Percentiles rank a stretch among this genome's conserved stretches.
Conservation (phyloP, 35 echinoderm and acorn worm species). For the Lytechinus variegatus region DNA sequence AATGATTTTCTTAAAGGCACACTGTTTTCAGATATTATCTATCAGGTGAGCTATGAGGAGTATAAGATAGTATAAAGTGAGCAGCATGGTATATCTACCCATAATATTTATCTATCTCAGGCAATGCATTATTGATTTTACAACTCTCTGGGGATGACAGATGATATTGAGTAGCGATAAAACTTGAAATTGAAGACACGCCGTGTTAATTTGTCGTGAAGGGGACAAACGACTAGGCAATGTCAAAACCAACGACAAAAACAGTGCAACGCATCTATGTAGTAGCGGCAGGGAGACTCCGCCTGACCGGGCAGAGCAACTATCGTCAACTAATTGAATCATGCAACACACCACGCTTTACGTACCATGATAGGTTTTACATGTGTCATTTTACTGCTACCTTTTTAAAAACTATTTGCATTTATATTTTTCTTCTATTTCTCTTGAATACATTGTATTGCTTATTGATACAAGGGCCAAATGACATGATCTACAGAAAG, state of each 20-base stretch:
- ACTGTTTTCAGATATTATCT: not conserved
- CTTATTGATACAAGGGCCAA: not conserved
- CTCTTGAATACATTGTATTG: not conserved
- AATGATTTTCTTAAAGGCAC: not conserved
- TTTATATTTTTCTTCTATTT: not conserved
- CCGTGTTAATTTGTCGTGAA: conserved; percentile 43
- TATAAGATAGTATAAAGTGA: not conserved
- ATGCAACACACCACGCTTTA: conserved; percentile 48
- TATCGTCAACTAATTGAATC: conserved; percentile 40
- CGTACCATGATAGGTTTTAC: conserved; percentile 23
- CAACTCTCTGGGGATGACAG: not conserved
- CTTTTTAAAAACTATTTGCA: not conserved
- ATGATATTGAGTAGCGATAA: conserved; percentile 38
- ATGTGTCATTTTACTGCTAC: not conserved
- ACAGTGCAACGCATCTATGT: not conserved
- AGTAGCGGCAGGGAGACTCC: conserved; percentile 6
- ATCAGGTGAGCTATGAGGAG: not conserved
- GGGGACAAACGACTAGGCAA: conserved; percentile 45
- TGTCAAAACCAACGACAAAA: conserved; percentile 41
- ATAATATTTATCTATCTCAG: conserved; percentile 27
- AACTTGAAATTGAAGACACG: conserved; percentile 45
- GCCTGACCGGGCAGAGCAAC: conserved; percentile 20
- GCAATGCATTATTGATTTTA: conserved; percentile 35
- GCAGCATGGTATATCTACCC: conserved; percentile 17
- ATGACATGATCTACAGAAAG: not conserved